A percentile compares a stretch with the other conserved stretches of the same genome.
phyloP scores from a whole-genome alignment of 2,113 vertebrate species.

The Brachyistius frenatus region DNA sequence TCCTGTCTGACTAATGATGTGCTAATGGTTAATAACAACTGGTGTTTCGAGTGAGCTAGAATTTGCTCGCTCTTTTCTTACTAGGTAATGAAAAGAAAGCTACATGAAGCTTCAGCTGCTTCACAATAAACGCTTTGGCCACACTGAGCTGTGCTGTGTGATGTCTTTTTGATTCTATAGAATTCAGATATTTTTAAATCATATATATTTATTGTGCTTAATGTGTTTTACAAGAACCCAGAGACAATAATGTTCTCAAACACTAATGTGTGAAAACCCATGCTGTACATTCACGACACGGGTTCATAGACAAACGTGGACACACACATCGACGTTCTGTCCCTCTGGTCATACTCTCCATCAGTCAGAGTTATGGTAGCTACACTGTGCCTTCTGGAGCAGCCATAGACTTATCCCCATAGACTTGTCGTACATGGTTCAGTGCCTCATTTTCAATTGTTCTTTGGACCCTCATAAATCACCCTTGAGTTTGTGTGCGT shows the following conservation, averaged over 20 bases:
- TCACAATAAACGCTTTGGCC: not conserved
- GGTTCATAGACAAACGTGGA: not conserved
- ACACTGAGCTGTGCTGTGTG: not conserved
- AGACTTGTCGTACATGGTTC: constrained; percentile 71
- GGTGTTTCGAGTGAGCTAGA: not conserved
- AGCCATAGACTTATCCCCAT: constrained; percentile 56
- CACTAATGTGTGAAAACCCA: not conserved
- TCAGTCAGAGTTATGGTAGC: constrained; percentile 65
- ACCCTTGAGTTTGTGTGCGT: constrained; percentile 38
- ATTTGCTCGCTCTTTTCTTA: not conserved
- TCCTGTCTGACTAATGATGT: not conserved
- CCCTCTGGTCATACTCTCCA: constrained; percentile 41
- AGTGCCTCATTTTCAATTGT: constrained; percentile 78
- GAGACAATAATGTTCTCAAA: not conserved
- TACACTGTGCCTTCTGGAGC: constrained; percentile 49
- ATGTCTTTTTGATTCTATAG: too few species aligned
- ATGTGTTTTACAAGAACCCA: not conserved
- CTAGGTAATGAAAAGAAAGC: not conserved
- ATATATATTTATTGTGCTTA: not conserved
- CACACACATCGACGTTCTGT: constrained; percentile 5
- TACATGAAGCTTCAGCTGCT: not conserved
- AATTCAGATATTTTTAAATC: too few species aligned
- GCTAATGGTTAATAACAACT: constrained; percentile 12
- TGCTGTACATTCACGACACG: not conserved
- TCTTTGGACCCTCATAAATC: constrained; percentile 75